Evolutionary conservation across 2,888 invertebrate genomes (phyloP), one percentile per base, ranked within the genome.

Genomic region (Pristionchus entomophagus): DNA sequence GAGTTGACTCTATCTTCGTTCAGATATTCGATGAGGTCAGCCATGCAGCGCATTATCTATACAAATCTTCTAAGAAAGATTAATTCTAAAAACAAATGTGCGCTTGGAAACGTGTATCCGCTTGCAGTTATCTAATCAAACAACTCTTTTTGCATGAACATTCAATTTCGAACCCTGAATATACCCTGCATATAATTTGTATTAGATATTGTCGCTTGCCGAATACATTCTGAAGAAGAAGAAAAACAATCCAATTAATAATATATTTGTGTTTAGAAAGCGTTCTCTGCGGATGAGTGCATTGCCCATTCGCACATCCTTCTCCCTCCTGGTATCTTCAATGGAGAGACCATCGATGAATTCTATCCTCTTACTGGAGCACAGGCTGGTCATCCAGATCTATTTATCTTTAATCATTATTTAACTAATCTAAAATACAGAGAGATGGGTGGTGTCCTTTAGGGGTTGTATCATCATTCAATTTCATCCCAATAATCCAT

Each of bases 311-410:
- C 97, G 0, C 96, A 97, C 94, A 96, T 97, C 93, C 95, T 96
- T 86, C 97, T 99, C 91, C 97, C 98, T 0, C 95, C 95, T 83
- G 95, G 96, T 86, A 97, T 97, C 22, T 95, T 97, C 89, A 94
- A 94, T 88, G 97, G 97, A 19, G 96, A 97, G 94, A 97, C 97
- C 0, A 96, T 96, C 90, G 98, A 99, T 94, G 97, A 98, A 93
- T 98, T 98, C 97, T 97, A 96, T 94, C 96, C 96, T 5, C 95
- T 99, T 87, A 97, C 96, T 94, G 98, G 99, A 32, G 97, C 97
- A 94, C 97, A 97, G 85, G 91, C 86, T 19, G 35, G 51, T 12
- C 3, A 0, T 2, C 17, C n/a, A n/a, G 22, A 22, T 10, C 3
- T 5, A 29, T 59, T 59, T 29, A 62, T 32, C 32, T 45, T 10